Evolutionary conservation across 2,888 invertebrate genomes (phyloP), one percentile per base, ranked within the genome.

Genomic region (Lobophora halterata): DNA sequence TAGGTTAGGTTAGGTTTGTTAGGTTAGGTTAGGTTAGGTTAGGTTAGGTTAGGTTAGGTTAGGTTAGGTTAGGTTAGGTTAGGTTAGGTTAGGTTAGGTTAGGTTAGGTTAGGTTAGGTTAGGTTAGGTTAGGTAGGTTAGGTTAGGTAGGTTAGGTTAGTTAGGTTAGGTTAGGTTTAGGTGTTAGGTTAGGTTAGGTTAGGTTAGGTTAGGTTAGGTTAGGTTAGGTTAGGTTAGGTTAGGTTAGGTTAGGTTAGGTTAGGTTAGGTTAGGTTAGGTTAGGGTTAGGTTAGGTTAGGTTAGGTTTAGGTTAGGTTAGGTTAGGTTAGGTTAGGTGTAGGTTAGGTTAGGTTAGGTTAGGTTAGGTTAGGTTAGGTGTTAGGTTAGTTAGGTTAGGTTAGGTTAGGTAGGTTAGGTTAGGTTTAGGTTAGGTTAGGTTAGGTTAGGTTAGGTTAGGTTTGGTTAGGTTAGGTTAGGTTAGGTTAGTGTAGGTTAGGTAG

Each of bases 201-300:
- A 42, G 38, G 41, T 41, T 40, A 41, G 40, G 40, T 41, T 46
- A 38, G 39, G 32, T 38, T 34, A 31, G 31, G 37, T 36, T 40
- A 37, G 45, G 36, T 42, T 42, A 47, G 47, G 44, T 48, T 48
- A 48, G 48, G 48, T 48, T 48, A 48, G 48, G 45, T 48, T 48
- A 40, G 42, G 48, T 48, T 48, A 48, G 44, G 48, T 48, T 19
- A 29, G 29, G 29, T 29, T 29, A 29, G 44, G 38, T 44, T 44
- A 37, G 44, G 37, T 41, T 40, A 46, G 46, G 36, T 46, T 41
- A 37, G 37, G 46, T 36, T 46, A 46, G 46, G 49, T 49, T 45
- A 49, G 48, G 39, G 45, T 33, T 49, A 42, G 39, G 49, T 39
- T 31, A 45, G 35, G 45, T 36, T 35, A 45, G 41, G 38, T 46